Base-by-base conservation (phyloP, 2,797 vertebrate genomes). In the Gallirallus australis region DNA sequence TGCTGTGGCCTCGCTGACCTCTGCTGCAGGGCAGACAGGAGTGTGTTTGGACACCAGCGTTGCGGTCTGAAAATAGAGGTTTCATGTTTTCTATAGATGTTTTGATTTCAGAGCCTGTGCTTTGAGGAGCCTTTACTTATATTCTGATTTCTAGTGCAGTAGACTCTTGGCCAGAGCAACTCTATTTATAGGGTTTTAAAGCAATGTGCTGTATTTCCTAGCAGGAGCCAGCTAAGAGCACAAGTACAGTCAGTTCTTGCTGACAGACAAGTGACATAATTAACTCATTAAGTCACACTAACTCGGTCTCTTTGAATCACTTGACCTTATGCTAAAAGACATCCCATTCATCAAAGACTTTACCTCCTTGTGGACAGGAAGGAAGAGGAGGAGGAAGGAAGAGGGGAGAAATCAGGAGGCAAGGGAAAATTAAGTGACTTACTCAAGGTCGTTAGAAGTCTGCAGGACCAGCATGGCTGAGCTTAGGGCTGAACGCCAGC, bases 251-350 rank as follows among this genome's bases (percentile, higher is more conserved):
- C 72, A 42, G 69, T 18, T 47, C 73, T 16, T 72, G 61, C 68
- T 91, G 94, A 91, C 33, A 72, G 85, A 23, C 52, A 72, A 70
- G 69, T 93, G 82, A 93, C 1, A 3, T 72, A 86, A 90, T 79
- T 86, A 84, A 90, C 85, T 95, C 82, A 90, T 91, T 71, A 82
- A 84, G 72, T 66, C 93, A 91, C 88, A 88, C 63, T 19, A 86
- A 56, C 37, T 96, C 77, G 27, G 73, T 42, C 66, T 89, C 82
- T 63, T 88, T 86, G 87, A 53, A 83, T 75, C 82, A 39, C 73
- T 86, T 86, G 90, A 78, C 77, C 86, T 95, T 79, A 90, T 28
- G 47, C 54, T 76, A n/a, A 45, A 88, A 69, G 90, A 66, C 82
- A 90, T 59, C 40, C 15, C 79, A 91, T 82, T 90, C 39, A 47